A percentile compares a stretch with the other conserved stretches of the same genome.
phyloP scores from a whole-genome alignment of 1,140 invertebrate genomes.

The Solen grandis region DNA sequence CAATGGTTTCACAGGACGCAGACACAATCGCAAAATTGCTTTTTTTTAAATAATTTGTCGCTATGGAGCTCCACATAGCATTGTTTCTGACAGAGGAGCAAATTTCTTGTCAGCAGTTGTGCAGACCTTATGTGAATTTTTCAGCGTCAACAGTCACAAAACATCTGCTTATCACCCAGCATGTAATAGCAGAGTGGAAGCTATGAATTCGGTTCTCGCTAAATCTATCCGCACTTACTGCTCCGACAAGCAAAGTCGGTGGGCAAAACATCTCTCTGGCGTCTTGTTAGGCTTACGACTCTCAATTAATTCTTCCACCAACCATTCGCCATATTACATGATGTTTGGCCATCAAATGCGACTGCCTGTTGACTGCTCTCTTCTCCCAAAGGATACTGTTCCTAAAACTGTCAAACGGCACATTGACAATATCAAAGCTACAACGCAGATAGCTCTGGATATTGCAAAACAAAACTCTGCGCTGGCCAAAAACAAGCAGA shows the following conservation, averaged over 20 bases:
- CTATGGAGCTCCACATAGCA: slow-evolving; percentile 43
- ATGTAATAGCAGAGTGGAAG: slow-evolving; percentile 21
- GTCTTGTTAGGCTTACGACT: not conserved
- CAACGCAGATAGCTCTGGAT: not conserved
- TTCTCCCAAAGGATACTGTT: too few relatives aligned
- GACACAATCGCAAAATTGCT: slow-evolving; percentile 36
- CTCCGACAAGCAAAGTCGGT: not conserved
- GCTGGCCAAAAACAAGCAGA: not conserved
- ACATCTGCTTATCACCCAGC: not conserved
- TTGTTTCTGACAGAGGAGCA: slow-evolving; percentile 2
- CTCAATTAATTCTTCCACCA: not conserved
- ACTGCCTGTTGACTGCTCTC: too few relatives aligned
- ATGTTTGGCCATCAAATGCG: too few relatives aligned
- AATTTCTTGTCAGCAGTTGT: not conserved
- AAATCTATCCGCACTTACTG: not conserved
- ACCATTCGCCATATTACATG: not conserved
- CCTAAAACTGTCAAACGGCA: too few relatives aligned
- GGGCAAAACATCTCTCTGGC: too few relatives aligned
- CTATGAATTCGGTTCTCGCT: not conserved
- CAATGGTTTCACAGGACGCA: slow-evolving; percentile 28
- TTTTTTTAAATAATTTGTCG: slow-evolving; percentile 54
- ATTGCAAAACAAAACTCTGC: not conserved
- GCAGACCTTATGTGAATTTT: not conserved
- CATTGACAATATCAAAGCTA: too few relatives aligned
- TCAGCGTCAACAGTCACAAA: not conserved